phyloP scores from a whole-genome alignment of 2,888 invertebrate species.

The Alitta virens region DNA sequence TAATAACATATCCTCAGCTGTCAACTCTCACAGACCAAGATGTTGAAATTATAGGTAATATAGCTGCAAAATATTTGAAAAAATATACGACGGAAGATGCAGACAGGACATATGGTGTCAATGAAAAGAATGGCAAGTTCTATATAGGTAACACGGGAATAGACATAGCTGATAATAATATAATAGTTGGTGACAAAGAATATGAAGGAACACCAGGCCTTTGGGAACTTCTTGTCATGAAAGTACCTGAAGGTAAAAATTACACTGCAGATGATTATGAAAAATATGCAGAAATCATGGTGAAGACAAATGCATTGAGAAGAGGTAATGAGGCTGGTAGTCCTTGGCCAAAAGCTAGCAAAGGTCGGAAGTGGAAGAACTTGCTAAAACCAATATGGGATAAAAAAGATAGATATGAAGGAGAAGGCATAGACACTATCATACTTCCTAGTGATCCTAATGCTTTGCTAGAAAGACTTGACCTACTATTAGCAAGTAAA shows the following conservation, averaged over 20 bases:
- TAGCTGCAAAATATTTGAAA: constrained; percentile 6
- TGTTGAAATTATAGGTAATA: constrained; percentile 7
- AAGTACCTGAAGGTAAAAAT: constrained; percentile 8
- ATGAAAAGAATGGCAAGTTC: constrained; percentile 9
- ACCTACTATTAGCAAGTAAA: constrained; percentile 7
- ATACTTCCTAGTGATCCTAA: not conserved
- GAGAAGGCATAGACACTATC: too few relatives aligned
- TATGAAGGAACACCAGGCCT: constrained; percentile 17
- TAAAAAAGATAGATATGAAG: too few relatives aligned
- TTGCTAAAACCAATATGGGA: too few relatives aligned
- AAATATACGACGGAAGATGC: constrained; percentile 2
- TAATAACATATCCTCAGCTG: constrained; percentile 11
- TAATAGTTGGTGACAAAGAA: not conserved
- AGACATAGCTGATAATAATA: constrained; percentile 11
- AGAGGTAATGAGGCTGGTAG: too few relatives aligned
- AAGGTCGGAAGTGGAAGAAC: not conserved
- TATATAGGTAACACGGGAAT: constrained; percentile 13
- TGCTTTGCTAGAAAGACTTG: constrained; percentile 7
- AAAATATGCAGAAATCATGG: constrained; percentile 9
- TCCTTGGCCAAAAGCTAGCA: constrained; percentile 13
- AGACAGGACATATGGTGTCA: too few relatives aligned
- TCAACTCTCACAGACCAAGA: constrained; percentile 7
- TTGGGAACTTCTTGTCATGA: constrained; percentile 15
- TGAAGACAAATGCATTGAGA: not conserved
- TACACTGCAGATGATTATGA: constrained; percentile 18